Evolutionary conservation across 2,888 invertebrate species (phyloP), one percentile per base, ranked within the genome.

Genomic region (Drosophila dives): DNA sequence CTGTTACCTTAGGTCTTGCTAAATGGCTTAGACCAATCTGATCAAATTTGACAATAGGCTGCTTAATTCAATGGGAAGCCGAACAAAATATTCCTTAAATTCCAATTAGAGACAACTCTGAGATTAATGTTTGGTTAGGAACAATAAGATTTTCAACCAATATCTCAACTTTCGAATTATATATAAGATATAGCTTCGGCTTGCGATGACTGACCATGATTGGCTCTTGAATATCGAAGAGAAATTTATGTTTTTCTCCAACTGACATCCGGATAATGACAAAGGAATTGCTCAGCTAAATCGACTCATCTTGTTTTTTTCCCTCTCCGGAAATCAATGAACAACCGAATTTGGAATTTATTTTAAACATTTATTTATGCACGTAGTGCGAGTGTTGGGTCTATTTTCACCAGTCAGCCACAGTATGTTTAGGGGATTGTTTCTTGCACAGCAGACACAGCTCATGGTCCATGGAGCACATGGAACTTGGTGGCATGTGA

Each of bases 401-500:
- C 26, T 29, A 50, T 50, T 32, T 38, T 33, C 8, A 15, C 4
- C 32, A 26, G 54, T 11, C 23, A 15, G 34, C n/a, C 26, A 48
- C 11, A n/a, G 49, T 23, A 34, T 61, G 49, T 23, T 29, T 45
- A 42, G 23, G 11, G 17, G 34, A 50, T 36, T 56, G 40, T 42
- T 51, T 53, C 26, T 26, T 12, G 20, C 20, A n/a, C 34, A 23
- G 33, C n/a, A 15, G 11, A 23, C 20, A 15, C 23, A 10, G 36
- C 36, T n/a, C 10, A 12, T 29, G 29, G 29, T 29, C 29, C 29
- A 29, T 29, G 29, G n/a, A n/a, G 6, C 29, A 1, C 29, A 29
- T 29, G 29, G 17, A 38, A 17, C 34, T 32, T 34, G 48, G 59
- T 45, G 56, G 53, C 42, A 61, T 53, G 64, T 56, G 48, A 29